phyloP scores from a whole-genome alignment of 2,113 vertebrate genomes.

The Megaleporinus macrocephalus region DNA sequence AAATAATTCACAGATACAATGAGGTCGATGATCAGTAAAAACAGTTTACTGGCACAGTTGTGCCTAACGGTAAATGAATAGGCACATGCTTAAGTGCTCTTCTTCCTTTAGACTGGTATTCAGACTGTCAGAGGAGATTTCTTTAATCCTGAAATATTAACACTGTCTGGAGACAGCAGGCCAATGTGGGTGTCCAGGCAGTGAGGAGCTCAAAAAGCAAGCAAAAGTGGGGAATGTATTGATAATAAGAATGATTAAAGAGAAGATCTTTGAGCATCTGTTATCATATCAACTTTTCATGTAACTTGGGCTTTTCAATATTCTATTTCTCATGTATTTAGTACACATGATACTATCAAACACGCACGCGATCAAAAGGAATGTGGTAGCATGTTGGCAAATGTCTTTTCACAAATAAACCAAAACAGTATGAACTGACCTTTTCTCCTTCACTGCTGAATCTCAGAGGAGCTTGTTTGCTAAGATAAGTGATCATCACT shows the following conservation, averaged over 20 bases:
- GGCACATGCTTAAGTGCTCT: neutral
- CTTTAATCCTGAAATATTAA: constrained; percentile 13
- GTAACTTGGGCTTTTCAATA: too few species aligned
- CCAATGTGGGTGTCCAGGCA: neutral
- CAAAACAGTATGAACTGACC: neutral
- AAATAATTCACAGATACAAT: neutral
- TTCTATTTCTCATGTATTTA: neutral
- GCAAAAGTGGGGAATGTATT: neutral
- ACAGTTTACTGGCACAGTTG: neutral
- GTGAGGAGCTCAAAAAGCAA: neutral
- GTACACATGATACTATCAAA: too few species aligned
- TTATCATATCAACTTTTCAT: too few species aligned
- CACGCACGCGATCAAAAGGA: too few species aligned
- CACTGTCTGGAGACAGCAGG: neutral
- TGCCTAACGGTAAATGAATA: neutral
- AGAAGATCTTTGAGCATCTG: neutral
- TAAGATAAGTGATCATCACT: neutral
- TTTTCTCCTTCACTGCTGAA: neutral
- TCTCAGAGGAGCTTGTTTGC: neutral
- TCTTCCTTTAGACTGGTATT: neutral
- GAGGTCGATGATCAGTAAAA: neutral
- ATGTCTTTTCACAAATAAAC: neutral
- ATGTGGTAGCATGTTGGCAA: too few species aligned
- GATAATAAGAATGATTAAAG: neutral
- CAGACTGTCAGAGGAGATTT: neutral